phyloP scores from a whole-genome alignment of 2,797 vertebrate species.

The Pseudomugil tenellus region DNA sequence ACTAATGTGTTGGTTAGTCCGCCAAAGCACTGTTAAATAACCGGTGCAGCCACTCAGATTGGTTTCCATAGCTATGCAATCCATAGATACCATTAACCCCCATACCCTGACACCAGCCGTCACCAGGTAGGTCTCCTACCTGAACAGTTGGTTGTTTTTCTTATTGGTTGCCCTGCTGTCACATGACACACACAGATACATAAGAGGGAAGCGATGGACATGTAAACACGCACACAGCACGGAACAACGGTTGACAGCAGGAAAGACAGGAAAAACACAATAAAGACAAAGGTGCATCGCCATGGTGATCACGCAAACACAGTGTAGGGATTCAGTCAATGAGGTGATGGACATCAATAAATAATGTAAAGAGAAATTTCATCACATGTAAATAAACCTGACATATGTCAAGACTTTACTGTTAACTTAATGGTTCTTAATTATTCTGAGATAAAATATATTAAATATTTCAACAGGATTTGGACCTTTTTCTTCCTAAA shows the following conservation, averaged over 20 bases:
- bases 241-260: slow-evolving; percentile 23
- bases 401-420: background rate
- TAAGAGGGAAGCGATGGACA: slow-evolving; percentile 25
- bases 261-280: slow-evolving; percentile 61
- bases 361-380: background rate
- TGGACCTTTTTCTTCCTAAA: background rate
- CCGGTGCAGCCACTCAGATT: background rate
- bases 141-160: slow-evolving; percentile 75
- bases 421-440: background rate
- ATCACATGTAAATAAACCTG: background rate
- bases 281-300: slow-evolving; percentile 45
- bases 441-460: background rate
- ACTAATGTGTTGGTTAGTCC: background rate
- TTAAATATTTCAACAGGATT: background rate
- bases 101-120: slow-evolving; percentile 20
- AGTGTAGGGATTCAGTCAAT: background rate
- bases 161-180: slow-evolving; percentile 70
- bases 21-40: background rate
- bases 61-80: slow-evolving; percentile 20
- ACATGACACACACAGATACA: slow-evolving; percentile 66
- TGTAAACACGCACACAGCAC: slow-evolving; percentile 24
- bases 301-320: slow-evolving; percentile 39
- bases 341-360: slow-evolving; percentile 2
- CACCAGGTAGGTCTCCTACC: slow-evolving; percentile 66
- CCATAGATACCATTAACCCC: slow-evolving; percentile 20